phyloP scores from a whole-genome alignment of 1,140 invertebrate species.

The Pristionchus pacificus region DNA sequence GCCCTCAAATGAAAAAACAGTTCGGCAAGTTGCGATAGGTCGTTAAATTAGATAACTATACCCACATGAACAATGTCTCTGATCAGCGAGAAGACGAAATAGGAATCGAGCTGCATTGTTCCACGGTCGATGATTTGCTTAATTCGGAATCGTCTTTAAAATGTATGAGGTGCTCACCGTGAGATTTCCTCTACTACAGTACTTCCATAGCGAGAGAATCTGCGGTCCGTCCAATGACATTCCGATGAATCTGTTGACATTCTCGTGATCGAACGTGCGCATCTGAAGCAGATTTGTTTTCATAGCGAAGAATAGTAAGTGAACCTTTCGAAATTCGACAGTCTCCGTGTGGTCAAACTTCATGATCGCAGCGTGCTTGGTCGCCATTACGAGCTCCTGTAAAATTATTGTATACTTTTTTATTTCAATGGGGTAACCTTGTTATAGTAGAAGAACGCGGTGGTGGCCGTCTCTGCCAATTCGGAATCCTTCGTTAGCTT shows the following conservation, averaged over 20 bases:
- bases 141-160: neutral
- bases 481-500: conserved; percentile 37
- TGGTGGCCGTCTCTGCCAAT: conserved; percentile 33
- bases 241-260: conserved; percentile 42
- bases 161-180: neutral
- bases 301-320: conserved; percentile 19
- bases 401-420: neutral
- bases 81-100: conserved; percentile 33
- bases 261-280: conserved; percentile 44
- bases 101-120: conserved; percentile 17
- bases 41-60: conserved; percentile 1
- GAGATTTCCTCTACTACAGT: conserved; percentile 23
- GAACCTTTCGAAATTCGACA: conserved; percentile 27
- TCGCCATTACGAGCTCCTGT: neutral
- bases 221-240: conserved; percentile 38
- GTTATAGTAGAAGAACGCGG: conserved; percentile 40
- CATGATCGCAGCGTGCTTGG: neutral
- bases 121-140: neutral
- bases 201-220: conserved; percentile 25
- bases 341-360: conserved; percentile 32
- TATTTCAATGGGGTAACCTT: conserved; percentile 8
- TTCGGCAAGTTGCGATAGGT: conserved; percentile 1
- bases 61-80: conserved; percentile 27
- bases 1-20: conserved; percentile 19
- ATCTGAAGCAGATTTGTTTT: neutral